Evolutionary conservation across 1,140 invertebrate species (phyloP), one percentile per base, ranked within the genome.

Genomic region (Notospermus geniculatus): DNA sequence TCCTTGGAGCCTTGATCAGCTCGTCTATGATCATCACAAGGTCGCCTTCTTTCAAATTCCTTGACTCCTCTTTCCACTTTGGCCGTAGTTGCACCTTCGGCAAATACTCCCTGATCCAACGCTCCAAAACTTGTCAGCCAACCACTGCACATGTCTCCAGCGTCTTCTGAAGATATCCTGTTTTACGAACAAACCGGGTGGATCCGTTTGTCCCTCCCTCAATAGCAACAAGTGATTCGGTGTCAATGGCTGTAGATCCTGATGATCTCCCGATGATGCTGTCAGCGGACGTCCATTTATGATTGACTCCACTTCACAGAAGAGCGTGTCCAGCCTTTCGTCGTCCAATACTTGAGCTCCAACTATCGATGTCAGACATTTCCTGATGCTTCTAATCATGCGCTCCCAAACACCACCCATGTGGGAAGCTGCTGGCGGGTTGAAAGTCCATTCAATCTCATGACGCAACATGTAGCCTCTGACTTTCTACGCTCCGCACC

Each of bases 111-210:
- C 23, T 57, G 11, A 52, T 59, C 66, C 66, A 68, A 27, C 46
- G 32, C 30, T 29, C 66, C 66, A 68, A 56, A 68, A 67, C 27
- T 25, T 19, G 23, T 68, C 60, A 0, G 66, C 52, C 5, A 68
- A 30, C 2, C n/a, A 25, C 29, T 65, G 41, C 56, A 60, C 22
- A 59, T 59, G 22, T 56, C 59, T 52, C 52, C 58, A 5, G 50
- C 15, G 23, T 32, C 29, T 1, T 4, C 32, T 36, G 32, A 7
- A 36, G 15, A 36, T 4, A 15, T 36, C 32, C 5, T 36, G 5
- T 15, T 36, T 36, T 15, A 36, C 32, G 32, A 36, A 36, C 5
- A 36, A 15, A 61, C 29, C 36, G 67, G 65, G 28, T 58, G 59
- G 15, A 7, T 7, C 4, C 15, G 32, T 36, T 36, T 4, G 32